These are phyloP conservation scores for Geotria australis DNA, from an alignment of 2,797 vertebrate species.

Conservation along the genomic window DNA sequence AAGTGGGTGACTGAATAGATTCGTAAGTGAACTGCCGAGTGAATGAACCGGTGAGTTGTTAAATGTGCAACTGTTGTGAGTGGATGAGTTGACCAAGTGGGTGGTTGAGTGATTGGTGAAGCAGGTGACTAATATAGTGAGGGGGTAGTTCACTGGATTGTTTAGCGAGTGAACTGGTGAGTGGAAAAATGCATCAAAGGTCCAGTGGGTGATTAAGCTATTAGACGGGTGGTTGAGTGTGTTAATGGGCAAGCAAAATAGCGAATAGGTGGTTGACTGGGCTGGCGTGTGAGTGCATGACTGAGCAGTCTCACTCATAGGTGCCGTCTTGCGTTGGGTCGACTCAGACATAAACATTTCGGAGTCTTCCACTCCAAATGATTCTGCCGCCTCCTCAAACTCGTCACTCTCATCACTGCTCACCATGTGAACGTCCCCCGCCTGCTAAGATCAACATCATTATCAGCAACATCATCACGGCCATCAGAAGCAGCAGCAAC, in stretches of 20 bases:
- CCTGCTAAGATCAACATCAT: constrained; percentile 12
- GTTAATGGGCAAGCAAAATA: neutral
- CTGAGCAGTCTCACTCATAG: constrained; percentile 46
- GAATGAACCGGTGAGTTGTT: no score
- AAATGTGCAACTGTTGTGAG: neutral
- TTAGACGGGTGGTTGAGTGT: neutral
- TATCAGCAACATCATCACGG: neutral
- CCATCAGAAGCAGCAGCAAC: neutral
- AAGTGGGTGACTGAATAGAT: no score
- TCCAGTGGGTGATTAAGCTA: neutral
- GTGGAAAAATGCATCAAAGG: neutral
- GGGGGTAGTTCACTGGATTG: no score
- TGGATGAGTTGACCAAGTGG: neutral
- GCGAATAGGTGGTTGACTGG: no score
- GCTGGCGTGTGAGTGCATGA: no score
- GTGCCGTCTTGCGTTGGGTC: constrained; percentile 58
- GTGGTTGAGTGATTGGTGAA: neutral
- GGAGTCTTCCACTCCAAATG: constrained; percentile 74
- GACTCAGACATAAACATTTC: constrained; percentile 85
- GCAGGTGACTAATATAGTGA: no score
- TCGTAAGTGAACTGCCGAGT: no score
- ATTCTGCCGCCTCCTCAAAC: constrained; percentile 80
- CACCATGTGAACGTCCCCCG: constrained; percentile 95
- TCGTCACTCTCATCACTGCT: constrained; percentile 94
- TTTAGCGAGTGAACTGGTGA: neutral